A percentile compares a stretch with the other conserved stretches of the same genome.
Evolutionary conservation across 2,797 vertebrate genomes (phyloP).

Genomic region (Atherinosoma microstoma): DNA sequence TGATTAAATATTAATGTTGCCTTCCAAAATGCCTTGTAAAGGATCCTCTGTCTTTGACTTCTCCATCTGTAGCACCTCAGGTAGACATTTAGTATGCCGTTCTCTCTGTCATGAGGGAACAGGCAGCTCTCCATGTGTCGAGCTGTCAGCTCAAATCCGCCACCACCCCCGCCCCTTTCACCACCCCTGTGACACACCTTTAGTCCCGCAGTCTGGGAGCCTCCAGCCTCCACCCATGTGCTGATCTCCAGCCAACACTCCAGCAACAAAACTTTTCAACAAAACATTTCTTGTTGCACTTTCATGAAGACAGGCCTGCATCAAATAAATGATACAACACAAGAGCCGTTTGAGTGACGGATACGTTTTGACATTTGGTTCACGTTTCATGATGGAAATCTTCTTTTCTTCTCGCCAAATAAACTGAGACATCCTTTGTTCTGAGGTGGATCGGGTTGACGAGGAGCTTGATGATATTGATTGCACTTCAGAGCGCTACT

Average conservation of each 20-base stretch:
- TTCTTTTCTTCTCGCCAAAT: slow-evolving; percentile 49
- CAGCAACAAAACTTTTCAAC: slow-evolving; percentile 44
- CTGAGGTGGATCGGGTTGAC: slow-evolving; percentile 55
- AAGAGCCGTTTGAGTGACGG: slow-evolving; percentile 45
- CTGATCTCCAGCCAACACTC: slow-evolving; percentile 27
- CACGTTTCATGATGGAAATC: slow-evolving; percentile 46
- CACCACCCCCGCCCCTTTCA: slow-evolving; percentile 45
- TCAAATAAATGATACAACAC: slow-evolving; percentile 54
- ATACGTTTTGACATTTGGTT: slow-evolving; percentile 55
- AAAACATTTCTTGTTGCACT: slow-evolving; percentile 17
- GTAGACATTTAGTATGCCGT: slow-evolving; percentile 80
- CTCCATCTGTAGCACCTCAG: slow-evolving; percentile 83
- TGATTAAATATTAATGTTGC: slow-evolving; percentile 84
- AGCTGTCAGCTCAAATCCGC: slow-evolving; percentile 75
- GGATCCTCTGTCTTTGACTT: slow-evolving; percentile 80
- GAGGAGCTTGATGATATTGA: slow-evolving; percentile 67
- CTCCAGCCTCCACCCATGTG: slow-evolving; percentile 32
- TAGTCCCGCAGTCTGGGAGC: slow-evolving; percentile 61
- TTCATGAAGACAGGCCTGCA: slow-evolving; percentile 27
- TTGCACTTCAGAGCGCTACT: slow-evolving; percentile 62
- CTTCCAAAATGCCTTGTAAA: slow-evolving; percentile 83
- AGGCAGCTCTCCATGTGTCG: slow-evolving; percentile 69
- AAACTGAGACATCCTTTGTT: slow-evolving; percentile 55
- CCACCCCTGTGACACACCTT: slow-evolving; percentile 74
- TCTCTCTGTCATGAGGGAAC: slow-evolving; percentile 75